Evolutionary conservation across 2,113 vertebrate genomes (phyloP), one percentile per base, ranked within the genome.

Genomic region (Columbina picui): DNA sequence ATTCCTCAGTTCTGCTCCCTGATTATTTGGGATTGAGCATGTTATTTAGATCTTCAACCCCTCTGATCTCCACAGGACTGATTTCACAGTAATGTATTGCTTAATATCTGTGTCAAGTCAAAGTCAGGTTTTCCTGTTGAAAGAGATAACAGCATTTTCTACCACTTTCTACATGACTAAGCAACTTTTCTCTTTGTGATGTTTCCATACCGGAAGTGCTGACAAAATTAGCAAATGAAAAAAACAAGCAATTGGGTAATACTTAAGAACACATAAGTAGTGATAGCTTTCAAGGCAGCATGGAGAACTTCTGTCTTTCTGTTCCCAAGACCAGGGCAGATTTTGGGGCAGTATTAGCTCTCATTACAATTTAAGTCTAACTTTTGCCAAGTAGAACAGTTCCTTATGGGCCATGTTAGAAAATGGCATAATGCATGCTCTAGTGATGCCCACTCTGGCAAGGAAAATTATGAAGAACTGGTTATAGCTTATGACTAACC

Each of bases 71-170:
- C 36, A 49, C 29, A 47, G 25, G 8, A n/a, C 29, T 74, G 56
- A 86, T 64, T 85, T 77, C 55, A 55, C 15, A 65, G 21, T 27
- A 73, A 53, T 12, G 3, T 45, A 32, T 32, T 73, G 49, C 32
- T 84, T 71, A 79, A 43, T 2, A 17, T 20, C 16, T 53, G 4
- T 26, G 4, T 23, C 0, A 0, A 75, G 18, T 52, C 26, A 73
- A 69, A 91, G 22, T 71, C 49, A 65, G 10, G 25, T 43, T 82
- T 78, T 75, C 32, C 8, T 57, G 8, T 3, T 29, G 45, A 57
- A 85, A 70, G 5, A 77, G 16, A 77, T 61, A 19, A 68, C 22
- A 61, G 17, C 2, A 13, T 36, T 92, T 92, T 67, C 61, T 41
- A 32, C 11, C 5, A n/a, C 29, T 56, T 8, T 87, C 15, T 79